Percentiles rank a stretch among this genome's conserved stretches.
Evolutionary conservation across 2,113 vertebrate species (phyloP).

Genomic region (Sigmodon hispidus): DNA sequence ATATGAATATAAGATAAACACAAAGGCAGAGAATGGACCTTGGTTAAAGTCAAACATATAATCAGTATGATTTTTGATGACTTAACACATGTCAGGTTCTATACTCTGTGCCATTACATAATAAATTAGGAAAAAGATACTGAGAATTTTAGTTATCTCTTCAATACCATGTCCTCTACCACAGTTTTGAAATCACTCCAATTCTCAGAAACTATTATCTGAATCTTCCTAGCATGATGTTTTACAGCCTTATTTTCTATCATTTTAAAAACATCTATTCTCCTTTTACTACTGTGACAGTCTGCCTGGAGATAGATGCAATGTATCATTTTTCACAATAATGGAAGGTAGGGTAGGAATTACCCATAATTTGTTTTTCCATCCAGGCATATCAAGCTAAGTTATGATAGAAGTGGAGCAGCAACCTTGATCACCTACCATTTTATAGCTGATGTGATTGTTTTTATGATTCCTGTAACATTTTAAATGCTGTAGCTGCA

Average conservation of each 20-base stretch:
- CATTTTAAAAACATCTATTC: slow-evolving; percentile 80
- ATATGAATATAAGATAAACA: background rate
- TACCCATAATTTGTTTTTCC: slow-evolving; percentile 85
- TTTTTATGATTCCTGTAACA: slow-evolving; percentile 86
- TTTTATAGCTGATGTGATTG: slow-evolving; percentile 86
- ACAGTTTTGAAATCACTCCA: slow-evolving; percentile 6
- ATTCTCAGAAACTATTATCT: slow-evolving; percentile 66
- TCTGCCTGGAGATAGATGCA: slow-evolving; percentile 72
- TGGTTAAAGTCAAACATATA: slow-evolving; percentile 12
- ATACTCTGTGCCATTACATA: background rate
- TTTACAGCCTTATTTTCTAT: slow-evolving; percentile 77
- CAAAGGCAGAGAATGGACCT: background rate
- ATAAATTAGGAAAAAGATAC: background rate
- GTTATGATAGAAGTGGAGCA: slow-evolving; percentile 79
- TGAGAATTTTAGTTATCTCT: background rate
- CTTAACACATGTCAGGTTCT: background rate
- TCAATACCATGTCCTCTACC: background rate
- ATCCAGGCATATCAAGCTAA: slow-evolving; percentile 85
- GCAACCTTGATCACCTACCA: slow-evolving; percentile 84
- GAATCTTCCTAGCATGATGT: slow-evolving; percentile 65
- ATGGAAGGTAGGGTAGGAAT: slow-evolving; percentile 75
- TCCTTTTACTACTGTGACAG: slow-evolving; percentile 75
- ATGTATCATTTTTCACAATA: slow-evolving; percentile 78
- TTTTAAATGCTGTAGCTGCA: slow-evolving; percentile 82
- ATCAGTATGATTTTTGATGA: background rate